Evolutionary conservation across 2,888 invertebrate species (phyloP), one percentile per base, ranked within the genome.

Genomic region (Eubasilissa splendida): DNA sequence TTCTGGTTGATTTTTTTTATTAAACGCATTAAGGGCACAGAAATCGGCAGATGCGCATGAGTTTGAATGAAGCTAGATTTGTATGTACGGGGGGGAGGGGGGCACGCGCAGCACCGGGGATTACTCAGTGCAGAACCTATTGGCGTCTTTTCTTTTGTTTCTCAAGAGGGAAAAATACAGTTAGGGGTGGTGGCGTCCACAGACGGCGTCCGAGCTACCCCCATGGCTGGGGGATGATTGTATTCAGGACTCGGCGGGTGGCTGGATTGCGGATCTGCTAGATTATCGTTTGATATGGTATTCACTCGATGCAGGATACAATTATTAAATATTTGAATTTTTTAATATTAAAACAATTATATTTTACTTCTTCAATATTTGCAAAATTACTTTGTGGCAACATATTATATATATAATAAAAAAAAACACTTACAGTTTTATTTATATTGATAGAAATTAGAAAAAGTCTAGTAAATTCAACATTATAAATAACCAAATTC

Each of bases 101-200:
- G 60, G 56, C 79, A 81, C 66, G 78, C 81, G 63, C 75, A 56
- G 58, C 53, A 65, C 80, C 75, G 54, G 76, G 52, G 56, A 56
- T 77, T 76, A 53, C 54, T 42, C 52, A 14, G 42, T 70, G 22
- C 54, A 42, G 31, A 59, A 70, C 79, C 60, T 73, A 79, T 71
- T 77, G 82, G 76, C 83, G 80, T 83, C 83, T 83, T 83, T 83
- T 81, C 82, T 83, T 83, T 83, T 83, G 83, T 83, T 79, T 82
- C 68, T 82, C 77, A 80, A 82, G 82, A 82, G 83, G 81, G 83
- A 79, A 74, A 81, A 76, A 63, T 54, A 50, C 52, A 68, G 77
- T 78, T 71, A 54, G 78, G 78, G 22, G 22, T 22, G 82, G 80
- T 78, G 66, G 77, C 63, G 56, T 70, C 78, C 73, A 81, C 78